Percentiles rank a stretch among this genome's conserved stretches.
These are phyloP conservation scores for Nothocercus julius DNA, from an alignment of 2,113 vertebrate species.

Conservation along the genomic window DNA sequence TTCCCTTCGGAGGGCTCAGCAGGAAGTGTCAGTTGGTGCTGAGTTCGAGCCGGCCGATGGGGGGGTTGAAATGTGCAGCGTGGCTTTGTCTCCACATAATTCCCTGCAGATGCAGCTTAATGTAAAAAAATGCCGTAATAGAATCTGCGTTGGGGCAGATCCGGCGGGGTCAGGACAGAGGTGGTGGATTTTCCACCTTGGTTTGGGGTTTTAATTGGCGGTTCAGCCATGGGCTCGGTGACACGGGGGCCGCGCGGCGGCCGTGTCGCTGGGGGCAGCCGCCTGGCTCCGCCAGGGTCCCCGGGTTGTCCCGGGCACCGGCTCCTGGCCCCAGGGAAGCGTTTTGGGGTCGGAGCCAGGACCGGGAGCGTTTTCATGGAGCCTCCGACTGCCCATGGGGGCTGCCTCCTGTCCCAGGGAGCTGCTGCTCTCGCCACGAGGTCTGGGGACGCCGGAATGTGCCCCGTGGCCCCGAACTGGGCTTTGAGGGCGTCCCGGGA, in stretches of 20 bases:
- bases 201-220: accelerated
- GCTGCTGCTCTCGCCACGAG: neutral
- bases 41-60: neutral
- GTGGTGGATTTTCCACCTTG: accelerated
- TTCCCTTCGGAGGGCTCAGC: slow-evolving; percentile 19
- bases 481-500: neutral
- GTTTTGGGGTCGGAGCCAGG: neutral
- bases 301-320: neutral
- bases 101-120: slow-evolving; percentile 24
- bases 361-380: neutral
- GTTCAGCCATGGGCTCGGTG: neutral
- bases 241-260: accelerated
- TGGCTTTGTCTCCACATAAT: slow-evolving; percentile 14
- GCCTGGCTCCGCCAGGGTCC: neutral
- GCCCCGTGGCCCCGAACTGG: neutral
- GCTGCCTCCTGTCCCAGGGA: neutral
- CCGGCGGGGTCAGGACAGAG: neutral
- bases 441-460: no score
- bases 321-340: no score
- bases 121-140: neutral
- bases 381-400: no score
- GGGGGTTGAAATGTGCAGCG: slow-evolving; percentile 6
- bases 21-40: neutral
- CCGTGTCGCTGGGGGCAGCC: neutral
- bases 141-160: neutral